A percentile compares a stretch with the other conserved stretches of the same genome.
Conservation (phyloP, 2,113 vertebrate genomes). For the Corythornis madagascariensis region DNA sequence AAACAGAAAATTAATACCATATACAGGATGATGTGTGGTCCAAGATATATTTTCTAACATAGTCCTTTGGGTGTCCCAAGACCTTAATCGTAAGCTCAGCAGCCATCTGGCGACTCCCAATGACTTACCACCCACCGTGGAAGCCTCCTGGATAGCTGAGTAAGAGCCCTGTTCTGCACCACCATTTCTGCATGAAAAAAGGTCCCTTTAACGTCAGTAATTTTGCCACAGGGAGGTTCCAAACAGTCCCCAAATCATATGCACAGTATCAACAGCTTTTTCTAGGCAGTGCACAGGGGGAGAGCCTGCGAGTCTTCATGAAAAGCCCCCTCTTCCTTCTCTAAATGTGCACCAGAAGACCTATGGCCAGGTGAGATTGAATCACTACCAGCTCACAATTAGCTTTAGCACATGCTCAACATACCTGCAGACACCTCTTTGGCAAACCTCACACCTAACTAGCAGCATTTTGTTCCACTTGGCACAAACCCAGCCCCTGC, state of each 20-base stretch:
- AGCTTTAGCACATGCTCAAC: not conserved
- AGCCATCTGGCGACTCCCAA: not conserved
- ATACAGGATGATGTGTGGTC: conserved; percentile 25
- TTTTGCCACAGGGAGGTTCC: not conserved
- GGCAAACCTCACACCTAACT: not conserved
- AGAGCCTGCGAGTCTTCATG: not conserved
- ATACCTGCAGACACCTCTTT: not conserved
- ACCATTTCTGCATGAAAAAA: not conserved
- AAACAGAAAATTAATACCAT: not conserved
- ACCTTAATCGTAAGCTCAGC: not conserved
- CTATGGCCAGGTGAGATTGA: rapidly evolving
- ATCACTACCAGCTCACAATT: not conserved
- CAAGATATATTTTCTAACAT: not conserved
- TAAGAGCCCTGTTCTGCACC: not conserved
- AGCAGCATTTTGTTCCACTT: rapidly evolving
- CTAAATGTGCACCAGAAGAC: not conserved
- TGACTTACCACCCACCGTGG: conserved; percentile 20
- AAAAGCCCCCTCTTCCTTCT: not conserved
- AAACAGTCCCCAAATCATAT: not conserved
- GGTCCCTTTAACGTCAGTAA: not conserved
- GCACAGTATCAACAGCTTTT: not conserved
- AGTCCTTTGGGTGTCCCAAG: not conserved
- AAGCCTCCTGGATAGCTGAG: not conserved
- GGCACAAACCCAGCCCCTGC: rapidly evolving
- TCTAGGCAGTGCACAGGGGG: not conserved